Conservation (phyloP, 2,888 invertebrate genomes). For the Parascotia fuliginaria region DNA sequence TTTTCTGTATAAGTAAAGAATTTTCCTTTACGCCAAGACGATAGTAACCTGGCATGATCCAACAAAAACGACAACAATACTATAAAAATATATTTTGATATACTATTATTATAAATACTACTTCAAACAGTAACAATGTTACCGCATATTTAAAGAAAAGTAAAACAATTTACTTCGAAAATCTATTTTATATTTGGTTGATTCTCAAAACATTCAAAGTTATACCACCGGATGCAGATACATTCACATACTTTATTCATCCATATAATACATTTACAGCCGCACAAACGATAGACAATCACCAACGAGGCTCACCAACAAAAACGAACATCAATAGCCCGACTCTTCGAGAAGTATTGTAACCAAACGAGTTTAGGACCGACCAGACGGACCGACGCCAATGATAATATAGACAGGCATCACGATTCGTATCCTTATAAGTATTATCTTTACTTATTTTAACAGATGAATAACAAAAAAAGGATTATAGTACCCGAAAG, state of each 20-base stretch:
- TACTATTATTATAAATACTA: too few species aligned
- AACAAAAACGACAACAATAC: too few species aligned
- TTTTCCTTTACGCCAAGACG: too few species aligned
- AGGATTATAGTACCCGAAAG: slow-evolving; percentile 5
- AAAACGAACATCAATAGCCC: slow-evolving; percentile 57
- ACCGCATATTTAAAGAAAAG: too few species aligned
- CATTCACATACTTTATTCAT: background rate
- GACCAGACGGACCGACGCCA: slow-evolving; percentile 44
- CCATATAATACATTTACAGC: slow-evolving; percentile 11
- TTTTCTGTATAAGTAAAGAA: too few species aligned
- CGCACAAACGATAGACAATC: slow-evolving; percentile 18
- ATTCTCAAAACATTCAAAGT: background rate
- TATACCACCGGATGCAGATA: background rate
- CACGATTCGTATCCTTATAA: slow-evolving; percentile 9
- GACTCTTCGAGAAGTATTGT: slow-evolving; percentile 38
- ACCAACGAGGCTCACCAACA: slow-evolving; percentile 26
- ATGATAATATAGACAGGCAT: slow-evolving; percentile 17
- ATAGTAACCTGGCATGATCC: too few species aligned
- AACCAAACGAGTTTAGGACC: slow-evolving; percentile 37
- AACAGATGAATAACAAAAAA: slow-evolving; percentile 3
- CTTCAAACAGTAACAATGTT: too few species aligned
- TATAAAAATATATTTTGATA: too few species aligned
- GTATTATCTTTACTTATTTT: slow-evolving; percentile 6
- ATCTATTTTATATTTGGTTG: too few species aligned
- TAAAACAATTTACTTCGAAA: too few species aligned